Evolutionary conservation across 2,113 vertebrate species (phyloP), one percentile per base, ranked within the genome.

Genomic region (Notarius lentiginosus): DNA sequence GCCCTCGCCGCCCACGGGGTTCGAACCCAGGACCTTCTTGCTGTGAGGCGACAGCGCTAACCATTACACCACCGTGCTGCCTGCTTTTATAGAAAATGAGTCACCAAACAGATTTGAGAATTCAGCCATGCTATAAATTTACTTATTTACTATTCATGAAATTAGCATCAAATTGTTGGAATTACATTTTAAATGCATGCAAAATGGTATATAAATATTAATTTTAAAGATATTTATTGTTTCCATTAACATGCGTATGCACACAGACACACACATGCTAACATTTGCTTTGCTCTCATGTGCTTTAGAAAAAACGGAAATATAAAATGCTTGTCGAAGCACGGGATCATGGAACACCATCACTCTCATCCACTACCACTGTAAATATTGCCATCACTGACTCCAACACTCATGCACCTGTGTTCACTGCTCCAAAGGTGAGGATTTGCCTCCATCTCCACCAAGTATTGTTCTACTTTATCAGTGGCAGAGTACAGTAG

Each of bases 331-430:
- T 93, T 4, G 55, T 95, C 82, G 1, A 90, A 86, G 95, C 93
- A 0, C 88, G 18, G 56, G 96, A 97, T 82, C 61, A 83, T 0
- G 96, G 96, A 84, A 79, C 0, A 0, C 94, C 93, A 0, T 0
- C 77, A 0, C 56, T 92, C 47, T 95, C 95, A 15, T 95, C 94
- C 41, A 95, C 90, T 0, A 89, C 92, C 68, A 91, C 87, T 0
- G 14, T 96, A 27, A 92, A 88, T 0, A 15, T 97, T 2, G 56
- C 77, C 0, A 68, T 97, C 61, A 8, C 76, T 5, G 96, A 97
- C 51, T 20, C 58, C 51, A 96, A 97, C 93, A 96, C 87, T 89
- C 90, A 96, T 82, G 24, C 2, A 47, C 96, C 96, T 4, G 87
- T 2, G 0, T 96, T 97, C 85, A 92, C 72, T 18, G 2, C 86